Evolutionary conservation across 2,888 invertebrate genomes (phyloP).

Genomic region (Ctena decussata): DNA sequence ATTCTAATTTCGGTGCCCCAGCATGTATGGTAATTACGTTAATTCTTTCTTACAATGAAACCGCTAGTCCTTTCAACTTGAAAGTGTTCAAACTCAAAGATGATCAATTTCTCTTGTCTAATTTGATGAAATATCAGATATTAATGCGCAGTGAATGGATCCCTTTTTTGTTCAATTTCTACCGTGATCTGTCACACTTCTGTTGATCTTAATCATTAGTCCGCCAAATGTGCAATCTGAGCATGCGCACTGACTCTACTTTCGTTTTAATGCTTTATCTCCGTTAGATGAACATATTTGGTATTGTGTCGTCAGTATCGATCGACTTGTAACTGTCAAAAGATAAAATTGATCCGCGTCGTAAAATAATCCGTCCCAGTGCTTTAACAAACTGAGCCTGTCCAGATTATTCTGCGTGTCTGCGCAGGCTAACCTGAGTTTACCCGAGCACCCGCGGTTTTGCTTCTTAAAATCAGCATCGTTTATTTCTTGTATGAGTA

Average conservation of each 20-base stretch:
- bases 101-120: slow-evolving; percentile 23
- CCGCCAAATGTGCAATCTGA: slow-evolving; percentile 72
- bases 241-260: slow-evolving; percentile 71
- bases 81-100: slow-evolving; percentile 42
- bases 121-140: slow-evolving; percentile 54
- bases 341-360: background rate
- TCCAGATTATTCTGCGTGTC: too few relatives aligned
- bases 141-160: slow-evolving; percentile 41
- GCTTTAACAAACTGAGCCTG: too few relatives aligned
- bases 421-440: too few relatives aligned
- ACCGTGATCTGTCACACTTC: background rate
- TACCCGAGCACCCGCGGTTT: too few relatives aligned
- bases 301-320: slow-evolving; percentile 47
- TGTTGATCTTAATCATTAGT: background rate
- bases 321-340: slow-evolving; percentile 26
- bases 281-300: slow-evolving; percentile 40
- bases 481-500: too few relatives aligned
- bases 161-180: background rate
- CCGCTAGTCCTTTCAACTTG: background rate
- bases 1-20: too few relatives aligned
- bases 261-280: slow-evolving; percentile 56
- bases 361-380: too few relatives aligned
- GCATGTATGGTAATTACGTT: too few relatives aligned
- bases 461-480: too few relatives aligned
- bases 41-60: background rate